A percentile compares a stretch with the other conserved stretches of the same genome.
Conservation (phyloP, 1,140 invertebrate genomes). For the Mamestra configurata region DNA sequence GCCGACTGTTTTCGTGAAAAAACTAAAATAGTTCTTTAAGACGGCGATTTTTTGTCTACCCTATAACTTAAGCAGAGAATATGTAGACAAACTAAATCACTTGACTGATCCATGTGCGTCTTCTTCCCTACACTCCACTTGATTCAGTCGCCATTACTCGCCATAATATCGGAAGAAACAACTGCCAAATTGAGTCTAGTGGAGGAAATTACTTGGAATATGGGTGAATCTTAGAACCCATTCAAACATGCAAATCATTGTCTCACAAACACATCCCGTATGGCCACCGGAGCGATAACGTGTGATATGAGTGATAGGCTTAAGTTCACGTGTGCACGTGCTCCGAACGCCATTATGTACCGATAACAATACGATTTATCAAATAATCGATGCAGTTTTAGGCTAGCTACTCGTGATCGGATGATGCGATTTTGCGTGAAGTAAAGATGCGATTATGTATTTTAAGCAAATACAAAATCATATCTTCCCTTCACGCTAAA, state of each 20-base stretch:
- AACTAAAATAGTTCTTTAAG: too few species aligned
- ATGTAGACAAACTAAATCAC: too few species aligned
- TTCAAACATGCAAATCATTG: constrained; percentile 26
- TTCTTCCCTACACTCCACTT: too few species aligned
- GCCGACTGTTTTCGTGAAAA: not conserved
- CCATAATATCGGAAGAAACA: too few species aligned
- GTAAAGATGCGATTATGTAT: not conserved
- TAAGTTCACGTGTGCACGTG: constrained; percentile 65
- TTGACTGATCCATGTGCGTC: too few species aligned
- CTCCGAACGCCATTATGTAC: constrained; percentile 54
- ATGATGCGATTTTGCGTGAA: not conserved
- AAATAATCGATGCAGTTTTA: constrained; percentile 81
- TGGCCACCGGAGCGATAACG: constrained; percentile 30
- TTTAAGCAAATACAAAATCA: too few species aligned
- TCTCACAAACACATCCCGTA: constrained; percentile 46
- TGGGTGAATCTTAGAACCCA: too few species aligned
- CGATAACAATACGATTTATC: constrained; percentile 77
- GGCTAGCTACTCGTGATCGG: constrained; percentile 13
- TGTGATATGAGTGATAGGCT: constrained; percentile 48
- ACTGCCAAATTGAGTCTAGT: too few species aligned
- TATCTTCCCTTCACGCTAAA: too few species aligned
- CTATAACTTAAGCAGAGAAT: too few species aligned
- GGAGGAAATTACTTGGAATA: too few species aligned
- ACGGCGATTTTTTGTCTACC: not conserved
- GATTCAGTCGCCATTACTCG: too few species aligned